A percentile compares a stretch with the other conserved stretches of the same genome.
Evolutionary conservation across 64 coral and sea anemone genomes (phyloP).

Genomic region (Actinia tenebrosa): DNA sequence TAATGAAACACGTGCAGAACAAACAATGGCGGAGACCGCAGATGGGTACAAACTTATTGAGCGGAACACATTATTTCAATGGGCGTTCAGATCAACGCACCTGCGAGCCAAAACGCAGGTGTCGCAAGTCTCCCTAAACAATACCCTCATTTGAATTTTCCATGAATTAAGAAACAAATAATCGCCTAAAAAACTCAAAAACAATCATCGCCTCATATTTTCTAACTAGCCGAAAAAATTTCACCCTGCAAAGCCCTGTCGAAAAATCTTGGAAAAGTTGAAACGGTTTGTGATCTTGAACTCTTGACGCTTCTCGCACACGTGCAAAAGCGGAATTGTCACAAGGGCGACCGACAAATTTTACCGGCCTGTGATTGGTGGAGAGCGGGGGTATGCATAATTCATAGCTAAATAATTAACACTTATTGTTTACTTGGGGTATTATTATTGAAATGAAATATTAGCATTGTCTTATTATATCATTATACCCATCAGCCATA

Average conservation of each 20-base stretch:
- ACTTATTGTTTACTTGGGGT: constrained; percentile 96
- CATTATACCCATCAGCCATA: constrained; percentile 99
- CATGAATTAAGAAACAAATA: constrained; percentile 95
- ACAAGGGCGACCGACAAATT: constrained; percentile 47
- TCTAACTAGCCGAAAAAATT: constrained; percentile 41
- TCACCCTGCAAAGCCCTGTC: constrained; percentile 3
- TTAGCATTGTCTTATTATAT: constrained; percentile 99
- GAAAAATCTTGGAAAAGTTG: neutral
- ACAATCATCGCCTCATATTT: constrained; percentile 49
- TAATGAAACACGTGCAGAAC: constrained; percentile 98
- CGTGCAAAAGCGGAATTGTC: constrained; percentile 54
- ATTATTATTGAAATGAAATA: constrained; percentile 99
- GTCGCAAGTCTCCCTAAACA: constrained; percentile 59
- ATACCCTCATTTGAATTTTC: constrained; percentile 85
- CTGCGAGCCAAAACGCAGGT: constrained; percentile 77
- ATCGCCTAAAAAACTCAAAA: constrained; percentile 63
- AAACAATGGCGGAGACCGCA: constrained; percentile 84
- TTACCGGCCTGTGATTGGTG: constrained; percentile 73
- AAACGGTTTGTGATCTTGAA: constrained; percentile 17
- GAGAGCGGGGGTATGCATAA: constrained; percentile 74
- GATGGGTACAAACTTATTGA: constrained; percentile 84
- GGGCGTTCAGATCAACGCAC: constrained; percentile 75
- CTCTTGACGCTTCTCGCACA: constrained; percentile 25
- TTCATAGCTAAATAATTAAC: constrained; percentile 98
- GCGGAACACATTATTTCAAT: constrained; percentile 96